phyloP scores from a whole-genome alignment of 1,140 invertebrate genomes.

The Drosophila neocordata region DNA sequence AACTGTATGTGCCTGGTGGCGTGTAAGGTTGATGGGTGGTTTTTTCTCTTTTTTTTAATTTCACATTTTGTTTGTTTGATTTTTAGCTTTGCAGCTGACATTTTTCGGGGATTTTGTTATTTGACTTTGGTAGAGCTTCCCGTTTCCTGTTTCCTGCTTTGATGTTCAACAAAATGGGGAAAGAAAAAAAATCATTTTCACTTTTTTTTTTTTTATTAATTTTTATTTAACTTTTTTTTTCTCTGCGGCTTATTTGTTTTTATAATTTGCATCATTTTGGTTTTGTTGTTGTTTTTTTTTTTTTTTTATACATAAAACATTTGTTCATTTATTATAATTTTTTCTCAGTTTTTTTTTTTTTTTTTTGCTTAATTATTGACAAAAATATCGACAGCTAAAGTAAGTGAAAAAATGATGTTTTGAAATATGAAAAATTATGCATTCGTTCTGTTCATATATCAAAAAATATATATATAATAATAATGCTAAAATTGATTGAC shows the following conservation, averaged over 20 bases:
- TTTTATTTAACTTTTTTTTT: slow-evolving; percentile 45
- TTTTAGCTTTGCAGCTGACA: slow-evolving; percentile 74
- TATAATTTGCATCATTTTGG: slow-evolving; percentile 35
- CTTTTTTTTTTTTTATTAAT: slow-evolving; percentile 53
- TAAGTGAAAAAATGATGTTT: slow-evolving; percentile 31
- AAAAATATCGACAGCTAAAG: slow-evolving; percentile 65
- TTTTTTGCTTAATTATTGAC: slow-evolving; percentile 60
- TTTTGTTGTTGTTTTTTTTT: slow-evolving; percentile 9
- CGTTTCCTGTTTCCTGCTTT: slow-evolving; percentile 36
- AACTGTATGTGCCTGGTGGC: slow-evolving; percentile 22
- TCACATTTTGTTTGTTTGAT: slow-evolving; percentile 70
- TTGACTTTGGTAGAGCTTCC: slow-evolving; percentile 30
- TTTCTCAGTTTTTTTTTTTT: neutral
- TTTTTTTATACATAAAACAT: slow-evolving; percentile 59
- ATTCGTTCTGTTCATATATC: slow-evolving; percentile 38
- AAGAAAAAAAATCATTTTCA: slow-evolving; percentile 8
- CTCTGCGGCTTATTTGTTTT: slow-evolving; percentile 25
- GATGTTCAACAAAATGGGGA: slow-evolving; percentile 35
- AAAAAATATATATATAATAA: slow-evolving; percentile 51
- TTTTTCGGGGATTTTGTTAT: slow-evolving; percentile 11
- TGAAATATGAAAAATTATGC: slow-evolving; percentile 13
- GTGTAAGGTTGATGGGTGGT: neutral
- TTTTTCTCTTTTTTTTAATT: slow-evolving; percentile 57
- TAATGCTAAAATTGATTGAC: neutral
- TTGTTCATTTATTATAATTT: slow-evolving; percentile 48